Evolutionary conservation across 2,888 invertebrate species (phyloP), one percentile per base, ranked within the genome.

Genomic region (Hypena proboscidalis): DNA sequence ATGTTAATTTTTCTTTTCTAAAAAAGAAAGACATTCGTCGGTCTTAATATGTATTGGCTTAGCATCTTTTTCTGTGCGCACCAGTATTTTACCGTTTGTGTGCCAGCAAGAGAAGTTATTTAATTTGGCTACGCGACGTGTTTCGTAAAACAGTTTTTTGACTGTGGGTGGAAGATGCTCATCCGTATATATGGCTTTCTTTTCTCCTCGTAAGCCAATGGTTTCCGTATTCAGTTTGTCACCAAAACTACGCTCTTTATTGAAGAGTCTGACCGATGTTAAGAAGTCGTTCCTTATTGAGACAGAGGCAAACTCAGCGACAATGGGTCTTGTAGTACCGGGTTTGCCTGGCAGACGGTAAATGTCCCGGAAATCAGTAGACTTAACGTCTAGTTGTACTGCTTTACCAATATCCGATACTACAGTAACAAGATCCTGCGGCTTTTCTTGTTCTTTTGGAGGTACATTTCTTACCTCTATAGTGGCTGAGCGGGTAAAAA

Each of bases 241-340:
- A 8, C 9, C 8, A 15, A 34, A 11, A 23, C 10, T 9, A 3
- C 33, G 8, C 0, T 34, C 33, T n/a, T n/a, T n/a, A n/a, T n/a
- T n/a, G n/a, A n/a, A n/a, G n/a, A n/a, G n/a, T n/a, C n/a, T n/a
- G n/a, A 35, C 23, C 7, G 13, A 19, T 11, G 17, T 7, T 19
- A 35, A 4, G 3, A 35, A 7, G 4, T 19, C 19, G n/a, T 35
- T 35, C 14, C 34, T 35, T 3, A 14, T 23, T 8, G 25, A 26
- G 1, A 35, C 34, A n/a, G 34, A 35, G 19, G 25, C 17, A 11
- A 35, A 35, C n/a, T 35, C 34, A 9, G 34, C 26, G 0, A 35
- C 34, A 23, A 35, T 26, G 7, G 34, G 34, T 6, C 34, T 5
- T 17, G 25, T 14, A 1, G 7, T 19, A 10, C 26, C 25, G 25